Evolutionary conservation across 2,113 vertebrate genomes (phyloP).

Genomic region (Mohoua ochrocephala): DNA sequence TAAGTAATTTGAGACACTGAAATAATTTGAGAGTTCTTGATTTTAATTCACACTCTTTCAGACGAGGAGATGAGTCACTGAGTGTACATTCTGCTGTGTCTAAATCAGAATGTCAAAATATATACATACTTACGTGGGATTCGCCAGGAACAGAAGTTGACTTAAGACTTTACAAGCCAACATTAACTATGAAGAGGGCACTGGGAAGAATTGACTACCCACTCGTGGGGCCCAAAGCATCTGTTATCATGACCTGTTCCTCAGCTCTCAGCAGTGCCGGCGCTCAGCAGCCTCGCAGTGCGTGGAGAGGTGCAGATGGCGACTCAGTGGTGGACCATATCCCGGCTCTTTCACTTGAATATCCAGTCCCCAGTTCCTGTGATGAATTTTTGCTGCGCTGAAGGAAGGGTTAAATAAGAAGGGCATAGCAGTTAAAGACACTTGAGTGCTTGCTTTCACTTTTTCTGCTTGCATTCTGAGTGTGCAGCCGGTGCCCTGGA

Average conservation of each 20-base stretch:
- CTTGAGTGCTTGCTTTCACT: neutral
- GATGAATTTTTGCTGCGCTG: neutral
- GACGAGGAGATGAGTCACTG: neutral
- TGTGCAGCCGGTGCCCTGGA: neutral
- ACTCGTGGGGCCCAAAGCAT: neutral
- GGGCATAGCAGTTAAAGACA: neutral
- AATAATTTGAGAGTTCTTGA: neutral
- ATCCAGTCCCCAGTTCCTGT: neutral
- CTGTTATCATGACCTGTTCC: neutral
- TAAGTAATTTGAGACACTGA: neutral
- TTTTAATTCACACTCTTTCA: neutral
- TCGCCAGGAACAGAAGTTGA: neutral
- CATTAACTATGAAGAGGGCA: neutral
- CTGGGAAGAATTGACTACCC: neutral
- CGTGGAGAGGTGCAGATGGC: neutral
- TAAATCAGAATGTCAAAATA: neutral
- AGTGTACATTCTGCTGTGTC: neutral
- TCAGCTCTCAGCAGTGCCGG: neutral
- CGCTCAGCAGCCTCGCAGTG: neutral
- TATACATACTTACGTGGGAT: neutral
- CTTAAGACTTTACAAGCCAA: neutral
- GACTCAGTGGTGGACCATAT: neutral
- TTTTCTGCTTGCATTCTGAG: neutral
- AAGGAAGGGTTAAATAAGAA: neutral
- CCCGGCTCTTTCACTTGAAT: neutral